Base-by-base conservation (phyloP, 2,888 invertebrate genomes). In the Strigamia crassipes region DNA sequence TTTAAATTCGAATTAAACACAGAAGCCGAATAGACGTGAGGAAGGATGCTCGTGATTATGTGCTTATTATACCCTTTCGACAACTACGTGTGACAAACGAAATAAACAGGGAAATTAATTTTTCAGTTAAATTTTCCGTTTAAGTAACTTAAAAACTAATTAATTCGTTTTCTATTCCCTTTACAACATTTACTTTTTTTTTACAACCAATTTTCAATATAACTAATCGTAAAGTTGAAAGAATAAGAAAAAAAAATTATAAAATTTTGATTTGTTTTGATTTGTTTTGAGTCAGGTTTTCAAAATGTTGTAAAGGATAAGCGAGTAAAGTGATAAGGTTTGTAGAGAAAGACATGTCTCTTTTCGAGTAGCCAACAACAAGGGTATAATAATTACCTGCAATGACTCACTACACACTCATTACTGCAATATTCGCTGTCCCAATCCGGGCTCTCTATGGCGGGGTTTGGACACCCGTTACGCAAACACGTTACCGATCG, bases 361-460 rank as follows among this genome's bases (percentile, higher is more conserved):
- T 73, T 73, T 73, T 73, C 73, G 31, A 73, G 73, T 73, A 73
- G 73, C 73, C 73, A 73, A 73, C 73, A 42, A 42, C 77, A 46
- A 81, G 81, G 81, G 81, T 81, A 81, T 83, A 83, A 82, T 27
- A 84, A 87, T 84, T 87, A 92, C 93, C 96, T 94, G 92, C 97
- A 97, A 89, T 97, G 97, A 88, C 93, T 94, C 88, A 96, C 95
- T 84, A 97, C 97, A 90, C 97, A 97, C 89, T 97, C 96, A 89
- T 96, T 96, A 89, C 96, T 96, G 90, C 97, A 97, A 89, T 96
- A 97, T 88, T 97, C 97, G 88, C 95, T 95, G 88, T 97, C 97
- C 97, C 97, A 97, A 89, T 96, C 96, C 84, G 93, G 93, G 90
- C 94, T 96, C 85, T 95, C 92, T 86, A 96, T 93, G 84, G 96